Evolutionary conservation across 2,797 vertebrate genomes (phyloP), one percentile per base, ranked within the genome.

Genomic region (Gouania willdenowi): DNA sequence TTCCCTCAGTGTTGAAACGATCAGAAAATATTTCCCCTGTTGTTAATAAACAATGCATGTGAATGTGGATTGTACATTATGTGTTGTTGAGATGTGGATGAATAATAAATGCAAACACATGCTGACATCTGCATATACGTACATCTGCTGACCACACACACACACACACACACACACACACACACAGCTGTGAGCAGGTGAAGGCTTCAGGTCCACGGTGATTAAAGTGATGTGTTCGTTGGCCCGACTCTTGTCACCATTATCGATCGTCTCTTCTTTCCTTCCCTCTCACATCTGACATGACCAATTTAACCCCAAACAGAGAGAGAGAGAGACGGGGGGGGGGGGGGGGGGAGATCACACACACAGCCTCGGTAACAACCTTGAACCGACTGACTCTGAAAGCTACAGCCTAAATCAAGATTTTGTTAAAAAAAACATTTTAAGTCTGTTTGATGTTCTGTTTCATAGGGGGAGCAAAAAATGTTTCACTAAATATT

Each of bases 161-260:
- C 33, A 41, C 26, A 40, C 30, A 29, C 22, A 33, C 19, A 40
- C 8, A 24, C 28, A 54, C 35, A 33, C 29, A 48, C 21, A 40
- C 14, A 37, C 8, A 15, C 3, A 11, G 12, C n/a, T 35, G 29
- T 34, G 18, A 39, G 35, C 37, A 24, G 26, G 21, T 22, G 18
- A 2, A 4, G 34, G 52, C 29, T 57, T 19, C 2, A 26, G 39
- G 33, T 66, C 35, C 45, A 13, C 23, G 33, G 42, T 71, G 68
- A 80, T 82, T 70, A 72, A 29, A 47, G 62, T 66, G 65, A 81
- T 80, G 78, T 70, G 77, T 73, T 71, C 69, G 43, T 52, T 76
- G 64, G 72, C 70, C 47, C 24, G 22, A 34, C 46, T 67, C 39
- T 55, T 77, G 57, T 74, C 67, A 33, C 39, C 49, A 26, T 39